Evolutionary conservation across 2,797 vertebrate species (phyloP).

Genomic region (Ciconia nigra): DNA sequence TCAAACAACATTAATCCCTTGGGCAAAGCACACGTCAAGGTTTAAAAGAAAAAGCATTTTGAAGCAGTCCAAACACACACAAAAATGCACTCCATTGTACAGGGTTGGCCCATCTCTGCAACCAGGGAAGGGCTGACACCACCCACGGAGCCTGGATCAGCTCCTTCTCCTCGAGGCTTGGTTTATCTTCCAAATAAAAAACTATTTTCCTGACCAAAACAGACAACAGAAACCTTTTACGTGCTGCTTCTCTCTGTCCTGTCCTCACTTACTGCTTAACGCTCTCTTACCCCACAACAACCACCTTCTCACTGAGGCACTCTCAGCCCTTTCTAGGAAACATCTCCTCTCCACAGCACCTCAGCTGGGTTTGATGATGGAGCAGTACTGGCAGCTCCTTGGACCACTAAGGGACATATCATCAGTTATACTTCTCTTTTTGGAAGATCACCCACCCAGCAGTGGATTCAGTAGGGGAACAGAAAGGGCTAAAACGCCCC

Average conservation of each 20-base stretch:
- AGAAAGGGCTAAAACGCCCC: not conserved
- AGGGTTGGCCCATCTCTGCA: not conserved
- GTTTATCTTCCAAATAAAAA: not conserved
- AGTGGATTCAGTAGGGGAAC: not conserved
- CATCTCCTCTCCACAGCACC: not conserved
- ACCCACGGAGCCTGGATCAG: not conserved
- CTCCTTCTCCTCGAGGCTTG: not conserved
- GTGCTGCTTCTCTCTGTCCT: not conserved
- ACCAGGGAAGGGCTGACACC: not conserved
- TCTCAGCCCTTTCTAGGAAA: not conserved
- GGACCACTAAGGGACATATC: not conserved
- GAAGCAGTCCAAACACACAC: not conserved
- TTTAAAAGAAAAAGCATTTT: not conserved
- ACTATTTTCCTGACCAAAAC: not conserved
- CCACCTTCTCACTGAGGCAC: not conserved
- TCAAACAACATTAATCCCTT: not conserved
- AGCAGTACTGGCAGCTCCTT: not conserved
- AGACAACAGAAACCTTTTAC: not conserved
- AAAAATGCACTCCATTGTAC: not conserved
- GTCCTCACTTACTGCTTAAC: not conserved
- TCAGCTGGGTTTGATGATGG: not conserved
- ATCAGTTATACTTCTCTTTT: not conserved
- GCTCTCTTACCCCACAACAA: not conserved
- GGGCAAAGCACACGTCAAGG: not conserved
- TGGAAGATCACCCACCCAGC: not conserved